A percentile compares a stretch with the other conserved stretches of the same genome.
Evolutionary conservation across 2,113 vertebrate species (phyloP).

Genomic region (Albula goreensis): DNA sequence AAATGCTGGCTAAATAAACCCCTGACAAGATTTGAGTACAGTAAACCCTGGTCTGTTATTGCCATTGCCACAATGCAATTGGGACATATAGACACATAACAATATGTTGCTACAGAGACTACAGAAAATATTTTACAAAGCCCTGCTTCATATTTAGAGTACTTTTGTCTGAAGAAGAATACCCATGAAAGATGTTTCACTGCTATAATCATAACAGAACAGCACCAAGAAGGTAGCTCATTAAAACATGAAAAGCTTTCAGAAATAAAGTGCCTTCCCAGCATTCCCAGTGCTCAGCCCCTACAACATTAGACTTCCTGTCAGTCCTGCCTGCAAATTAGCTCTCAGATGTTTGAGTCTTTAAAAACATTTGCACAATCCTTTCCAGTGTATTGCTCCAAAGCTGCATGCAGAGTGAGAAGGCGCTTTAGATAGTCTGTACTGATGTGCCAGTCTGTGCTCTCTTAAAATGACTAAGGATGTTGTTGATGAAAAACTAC

Average conservation of each 20-base stretch:
- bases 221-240: not conserved
- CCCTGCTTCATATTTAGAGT: not conserved
- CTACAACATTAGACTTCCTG: not conserved
- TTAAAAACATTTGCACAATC: not conserved
- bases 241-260: constrained; percentile 1
- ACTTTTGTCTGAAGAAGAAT: not conserved
- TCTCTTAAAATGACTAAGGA: too few species aligned
- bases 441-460: too few species aligned
- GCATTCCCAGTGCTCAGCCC: not conserved
- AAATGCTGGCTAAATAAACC: too few species aligned
- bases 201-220: not conserved
- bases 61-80: too few species aligned
- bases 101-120: too few species aligned
- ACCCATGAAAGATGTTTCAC: not conserved
- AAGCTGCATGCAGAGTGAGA: too few species aligned
- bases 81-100: too few species aligned
- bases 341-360: not conserved
- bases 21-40: too few species aligned
- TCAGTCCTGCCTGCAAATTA: not conserved
- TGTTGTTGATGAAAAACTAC: too few species aligned
- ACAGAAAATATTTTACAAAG: not conserved
- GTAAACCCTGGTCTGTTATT: too few species aligned
- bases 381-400: not conserved
- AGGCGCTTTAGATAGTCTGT: too few species aligned
- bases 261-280: not conserved